Percentiles rank a stretch among this genome's conserved stretches.
phyloP scores from a whole-genome alignment of 2,888 invertebrate species.

The Latrodectus hesperus region DNA sequence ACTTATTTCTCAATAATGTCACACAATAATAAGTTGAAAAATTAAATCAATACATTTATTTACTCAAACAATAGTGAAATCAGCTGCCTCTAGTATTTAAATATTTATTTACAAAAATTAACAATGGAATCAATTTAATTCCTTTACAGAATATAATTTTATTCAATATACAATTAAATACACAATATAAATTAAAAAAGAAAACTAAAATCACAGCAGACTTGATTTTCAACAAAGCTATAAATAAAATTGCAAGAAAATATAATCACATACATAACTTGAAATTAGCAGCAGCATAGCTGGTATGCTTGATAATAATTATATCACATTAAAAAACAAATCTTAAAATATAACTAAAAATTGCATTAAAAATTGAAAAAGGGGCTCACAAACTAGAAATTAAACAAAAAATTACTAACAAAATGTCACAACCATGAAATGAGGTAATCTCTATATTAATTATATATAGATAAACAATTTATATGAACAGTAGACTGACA shows the following conservation, averaged over 20 bases:
- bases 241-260: slow-evolving; percentile 22
- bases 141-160: slow-evolving; percentile 9
- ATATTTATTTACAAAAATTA: not conserved
- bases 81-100: slow-evolving; percentile 42
- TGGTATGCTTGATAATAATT: slow-evolving; percentile 26
- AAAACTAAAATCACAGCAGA: slow-evolving; percentile 62
- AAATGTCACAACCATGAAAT: slow-evolving; percentile 23
- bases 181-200: slow-evolving; percentile 61
- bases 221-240: slow-evolving; percentile 36
- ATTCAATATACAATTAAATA: slow-evolving; percentile 66
- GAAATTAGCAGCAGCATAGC: slow-evolving; percentile 30
- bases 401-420: not conserved
- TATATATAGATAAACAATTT: not conserved
- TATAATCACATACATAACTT: slow-evolving; percentile 20
- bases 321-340: slow-evolving; percentile 45
- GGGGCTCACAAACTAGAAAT: not conserved
- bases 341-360: not conserved
- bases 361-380: not conserved
- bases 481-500: too few relatives aligned
- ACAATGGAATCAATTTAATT: not conserved
- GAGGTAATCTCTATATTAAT: not conserved
- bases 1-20: too few relatives aligned
- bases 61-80: slow-evolving; percentile 36
- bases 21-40: too few relatives aligned
- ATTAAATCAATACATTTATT: slow-evolving; percentile 23